Evolutionary conservation across 2,797 vertebrate genomes (phyloP).

Genomic region (Glyptemys insculpta): DNA sequence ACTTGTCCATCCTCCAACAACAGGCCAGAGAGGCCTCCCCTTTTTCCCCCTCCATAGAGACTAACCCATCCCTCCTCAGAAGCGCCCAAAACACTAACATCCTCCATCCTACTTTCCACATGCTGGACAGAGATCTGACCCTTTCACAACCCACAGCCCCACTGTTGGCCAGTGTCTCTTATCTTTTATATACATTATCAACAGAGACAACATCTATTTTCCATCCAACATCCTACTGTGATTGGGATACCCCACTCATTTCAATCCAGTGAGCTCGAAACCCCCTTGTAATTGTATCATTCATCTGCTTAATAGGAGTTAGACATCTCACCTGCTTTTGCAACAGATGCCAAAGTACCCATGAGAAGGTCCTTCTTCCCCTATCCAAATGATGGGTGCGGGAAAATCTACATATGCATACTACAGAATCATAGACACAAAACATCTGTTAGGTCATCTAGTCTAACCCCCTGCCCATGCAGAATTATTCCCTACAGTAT

Average conservation of each 20-base stretch:
- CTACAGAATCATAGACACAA: not conserved
- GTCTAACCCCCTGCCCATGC: not conserved
- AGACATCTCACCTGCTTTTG: slow-evolving; percentile 4
- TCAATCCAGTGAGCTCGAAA: not conserved
- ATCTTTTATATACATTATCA: not conserved
- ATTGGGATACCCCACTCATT: not conserved
- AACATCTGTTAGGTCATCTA: not conserved
- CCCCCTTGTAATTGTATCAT: not conserved
- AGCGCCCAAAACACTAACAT: not conserved
- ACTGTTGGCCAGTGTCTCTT: not conserved
- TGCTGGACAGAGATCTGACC: not conserved
- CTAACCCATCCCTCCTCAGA: not conserved
- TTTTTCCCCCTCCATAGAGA: not conserved
- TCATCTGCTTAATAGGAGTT: not conserved
- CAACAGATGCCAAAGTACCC: not conserved
- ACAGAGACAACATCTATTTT: not conserved
- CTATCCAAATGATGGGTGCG: not conserved
- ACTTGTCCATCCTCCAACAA: not conserved
- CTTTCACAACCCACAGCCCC: not conserved
- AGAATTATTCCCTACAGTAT: not conserved
- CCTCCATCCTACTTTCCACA: not conserved
- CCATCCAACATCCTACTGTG: not conserved
- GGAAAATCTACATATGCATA: not conserved
- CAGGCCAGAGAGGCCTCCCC: not conserved
- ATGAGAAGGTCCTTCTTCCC: slow-evolving; percentile 1